Base-by-base conservation (phyloP, 1,140 invertebrate species). In the Drosophila murphyi region DNA sequence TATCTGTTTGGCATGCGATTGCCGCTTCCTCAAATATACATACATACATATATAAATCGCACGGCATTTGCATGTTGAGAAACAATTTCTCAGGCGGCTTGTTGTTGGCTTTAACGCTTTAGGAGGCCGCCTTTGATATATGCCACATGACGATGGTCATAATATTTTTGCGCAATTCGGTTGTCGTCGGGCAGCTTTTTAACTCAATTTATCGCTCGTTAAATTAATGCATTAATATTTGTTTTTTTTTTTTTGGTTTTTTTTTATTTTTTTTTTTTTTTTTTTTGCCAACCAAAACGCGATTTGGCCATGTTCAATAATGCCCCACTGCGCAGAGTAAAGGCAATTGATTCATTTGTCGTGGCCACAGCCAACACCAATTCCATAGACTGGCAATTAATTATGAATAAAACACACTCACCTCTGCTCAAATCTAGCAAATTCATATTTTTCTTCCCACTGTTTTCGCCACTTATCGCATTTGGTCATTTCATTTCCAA, bases 101-200 rank as follows among this genome's bases (percentile, higher is more conserved):
- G 51, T 79, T 80, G 81, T 82, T 64, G 55, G 69, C 70, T 72
- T 56, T 61, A 51, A 60, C 50, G 78, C 67, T 68, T 67, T 20
- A 47, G 54, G 59, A 71, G 78, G 70, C 73, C 75, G 82, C 82
- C 82, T 86, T 88, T 86, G 82, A 86, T 83, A 82, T 82, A 70
- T 77, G 68, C 80, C 80, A 83, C 82, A 86, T 74, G 85, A 62
- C 80, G 85, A 80, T 80, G 85, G 80, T 89, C 85, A 85, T 88
- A 88, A 88, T 89, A 88, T 88, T 88, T 88, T 88, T 88, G 85
- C 85, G 83, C 83, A 88, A 88, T 88, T 85, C 85, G 80, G 85
- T 88, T 88, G 83, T 89, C 85, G 83, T 88, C 83, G 74, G 48
- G 55, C 69, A 48, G 80, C 76, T 76, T 81, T 69, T 77, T 65